Base-by-base conservation (phyloP, 2,113 vertebrate genomes). In the Phyllostomus discolor region DNA sequence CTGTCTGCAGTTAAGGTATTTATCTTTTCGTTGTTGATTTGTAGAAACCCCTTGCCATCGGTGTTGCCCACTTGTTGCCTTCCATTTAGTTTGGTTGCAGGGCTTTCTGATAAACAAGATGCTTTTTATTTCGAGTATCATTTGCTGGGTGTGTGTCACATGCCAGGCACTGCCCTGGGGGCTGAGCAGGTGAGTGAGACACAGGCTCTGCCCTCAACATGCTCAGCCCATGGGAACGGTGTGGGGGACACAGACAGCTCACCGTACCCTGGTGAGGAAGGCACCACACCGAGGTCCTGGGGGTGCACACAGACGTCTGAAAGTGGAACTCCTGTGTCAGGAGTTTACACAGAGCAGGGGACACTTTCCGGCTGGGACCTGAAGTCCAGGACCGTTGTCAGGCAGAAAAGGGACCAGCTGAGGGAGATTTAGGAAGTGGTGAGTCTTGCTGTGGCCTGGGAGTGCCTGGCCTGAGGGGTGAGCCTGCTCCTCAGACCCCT, bases 251-350 rank as follows among this genome's bases (percentile, higher is more conserved):
- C 14, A 52, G 81, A 24, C 33, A 67, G 9, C 0, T 38, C 31
- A 24, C 20, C 31, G 0, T 19, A 41, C 35, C 48, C 3, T 0
- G 4, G 19, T 7, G 24, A 41, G n/a, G 24, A 41, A 66, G 75
- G 50, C 33, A 5, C 35, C 41, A 5, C 20, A 0, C 0, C 3
- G 17, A n/a, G 38, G 52, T 10, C 43, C 59, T 35, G 26, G 73
- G 0, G n/a, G 8, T 20, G 6, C 28, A 3, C 41, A 48, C 4
- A 12, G 41, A 48, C 4, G 17, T 48, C 50, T 14, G 7, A 10
- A 35, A 26, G 54, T 31, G 57, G 14, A 38, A 52, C 9, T 46
- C 1, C 0, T 10, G 82, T 15, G 1, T 82, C 31, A 46, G 50
- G 75, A 35, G 33, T 73, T 91, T 33, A 48, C 9, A 22, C 7